Percentiles rank a stretch among this genome's conserved stretches.
These are phyloP conservation scores for Grapholita molesta DNA, from an alignment of 1,140 invertebrate genomes.

Conservation along the genomic window DNA sequence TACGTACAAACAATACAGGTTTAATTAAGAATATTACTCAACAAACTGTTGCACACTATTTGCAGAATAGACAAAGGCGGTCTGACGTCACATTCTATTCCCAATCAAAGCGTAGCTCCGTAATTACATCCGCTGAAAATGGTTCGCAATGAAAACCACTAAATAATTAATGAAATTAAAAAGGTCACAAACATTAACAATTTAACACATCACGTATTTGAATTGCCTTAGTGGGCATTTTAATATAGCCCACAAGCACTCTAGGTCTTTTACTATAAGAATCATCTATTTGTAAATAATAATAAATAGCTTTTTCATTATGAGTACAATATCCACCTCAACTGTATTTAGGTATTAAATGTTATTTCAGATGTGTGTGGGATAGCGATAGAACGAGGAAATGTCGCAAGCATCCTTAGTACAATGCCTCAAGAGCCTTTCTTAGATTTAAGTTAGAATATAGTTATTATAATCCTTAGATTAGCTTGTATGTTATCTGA, in stretches of 20 bases:
- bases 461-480: no score
- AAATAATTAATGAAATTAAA: neutral
- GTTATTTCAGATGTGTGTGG: neutral
- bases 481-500: no score
- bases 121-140: neutral
- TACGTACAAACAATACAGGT: neutral
- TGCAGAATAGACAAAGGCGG: neutral
- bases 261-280: neutral
- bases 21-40: neutral
- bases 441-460: no score
- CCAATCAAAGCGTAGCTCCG: neutral
- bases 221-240: no score
- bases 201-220: neutral
- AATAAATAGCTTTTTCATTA: neutral
- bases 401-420: neutral
- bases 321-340: neutral
- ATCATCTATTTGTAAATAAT: neutral
- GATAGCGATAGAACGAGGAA: neutral
- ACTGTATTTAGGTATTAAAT: neutral
- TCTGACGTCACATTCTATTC: neutral
- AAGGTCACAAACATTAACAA: neutral
- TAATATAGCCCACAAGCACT: no score
- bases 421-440: no score
- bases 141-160: neutral
- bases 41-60: neutral